phyloP scores from a whole-genome alignment of 2,888 invertebrate species.

The Drosophila pseudotakahashii region DNA sequence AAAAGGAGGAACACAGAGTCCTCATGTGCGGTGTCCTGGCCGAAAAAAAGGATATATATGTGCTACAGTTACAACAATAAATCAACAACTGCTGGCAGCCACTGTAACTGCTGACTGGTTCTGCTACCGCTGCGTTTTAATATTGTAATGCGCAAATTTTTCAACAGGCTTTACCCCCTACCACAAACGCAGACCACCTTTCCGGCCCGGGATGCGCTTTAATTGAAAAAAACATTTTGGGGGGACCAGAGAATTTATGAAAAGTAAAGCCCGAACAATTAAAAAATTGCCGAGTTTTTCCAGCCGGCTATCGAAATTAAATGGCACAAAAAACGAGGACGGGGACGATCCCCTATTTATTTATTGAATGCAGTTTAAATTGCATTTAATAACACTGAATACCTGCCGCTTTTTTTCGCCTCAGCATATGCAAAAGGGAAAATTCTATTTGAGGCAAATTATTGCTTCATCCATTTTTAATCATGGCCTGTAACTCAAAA shows the following conservation, averaged over 20 bases:
- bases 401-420: slow-evolving; percentile 2
- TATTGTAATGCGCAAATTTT: slow-evolving; percentile 72
- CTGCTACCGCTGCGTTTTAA: slow-evolving; percentile 61
- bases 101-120: slow-evolving; percentile 54
- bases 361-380: slow-evolving; percentile 69
- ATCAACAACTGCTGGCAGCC: slow-evolving; percentile 73
- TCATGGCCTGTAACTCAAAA: slow-evolving; percentile 32
- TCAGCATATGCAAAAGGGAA: background rate
- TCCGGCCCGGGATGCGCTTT: slow-evolving; percentile 43
- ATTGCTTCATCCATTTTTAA: slow-evolving; percentile 27
- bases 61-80: slow-evolving; percentile 77
- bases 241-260: slow-evolving; percentile 43
- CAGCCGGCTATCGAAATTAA: slow-evolving; percentile 49
- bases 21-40: slow-evolving; percentile 35
- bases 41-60: slow-evolving; percentile 42
- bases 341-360: slow-evolving; percentile 45
- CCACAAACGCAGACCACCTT: slow-evolving; percentile 15
- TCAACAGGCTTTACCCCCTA: slow-evolving; percentile 45
- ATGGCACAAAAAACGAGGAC: slow-evolving; percentile 21
- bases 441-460: slow-evolving; percentile 32
- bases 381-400: slow-evolving; percentile 66
- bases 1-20: slow-evolving; percentile 58
- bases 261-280: slow-evolving; percentile 52
- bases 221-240: slow-evolving; percentile 67
- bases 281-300: slow-evolving; percentile 54